Base-by-base conservation (phyloP, 2,888 invertebrate genomes). In the Pyrgus malvae region DNA sequence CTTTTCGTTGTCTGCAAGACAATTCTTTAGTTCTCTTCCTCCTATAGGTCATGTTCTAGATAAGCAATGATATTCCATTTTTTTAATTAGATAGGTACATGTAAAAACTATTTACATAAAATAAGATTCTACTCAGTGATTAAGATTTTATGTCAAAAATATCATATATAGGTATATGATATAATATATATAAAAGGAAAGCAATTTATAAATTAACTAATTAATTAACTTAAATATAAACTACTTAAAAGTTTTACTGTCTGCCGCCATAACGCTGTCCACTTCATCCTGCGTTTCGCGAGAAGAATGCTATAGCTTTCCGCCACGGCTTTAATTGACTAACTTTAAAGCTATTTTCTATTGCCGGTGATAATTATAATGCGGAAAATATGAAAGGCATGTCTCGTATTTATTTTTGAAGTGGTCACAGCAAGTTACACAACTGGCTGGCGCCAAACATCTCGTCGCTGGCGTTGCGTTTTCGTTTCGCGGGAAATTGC, bases 381-480 rank as follows among this genome's bases (percentile, higher is more conserved):
- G 8, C 8, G 25, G 21, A 8, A 12, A 35, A 25, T 27, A 12
- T 14, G 27, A 19, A 35, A 27, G 27, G 9, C 2, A 44, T 51
- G 44, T 51, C 51, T 44, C 27, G 16, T 31, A 35, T 37, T 51
- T 44, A 44, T 44, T 44, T 45, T 29, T 29, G 16, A 35, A 23
- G 14, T 29, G 33, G 51, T 27, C 11, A 51, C 51, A 21, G 23
- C 23, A 75, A 76, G 78, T 88, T 87, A 83, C 89, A 86, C 86
- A 87, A 88, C 79, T 68, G 69, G 70, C 63, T 80, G 87, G 89
- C 88, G 88, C 89, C 87, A 80, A 78, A 74, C 80, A 73, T 74
- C 76, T 80, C 69, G 81, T 74, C 84, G 85, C 84, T 83, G 82
- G 80, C 79, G 84, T 82, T 78, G 72, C 76, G 80, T 72, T 87